Conservation (phyloP, 2,113 vertebrate species). For the Marmota monax region DNA sequence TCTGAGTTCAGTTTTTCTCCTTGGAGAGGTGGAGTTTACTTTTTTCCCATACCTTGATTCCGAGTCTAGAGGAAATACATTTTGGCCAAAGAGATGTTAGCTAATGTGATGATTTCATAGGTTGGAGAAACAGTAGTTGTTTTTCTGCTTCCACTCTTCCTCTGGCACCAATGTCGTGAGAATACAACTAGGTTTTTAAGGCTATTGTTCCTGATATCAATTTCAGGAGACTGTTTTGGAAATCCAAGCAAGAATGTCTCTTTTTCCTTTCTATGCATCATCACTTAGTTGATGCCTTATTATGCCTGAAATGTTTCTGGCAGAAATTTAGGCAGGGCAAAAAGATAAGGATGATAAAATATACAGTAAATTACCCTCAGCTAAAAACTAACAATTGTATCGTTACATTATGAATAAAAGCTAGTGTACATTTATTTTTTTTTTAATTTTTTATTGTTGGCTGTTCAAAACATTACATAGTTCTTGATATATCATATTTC, state of each 20-base stretch:
- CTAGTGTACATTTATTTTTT: not conserved
- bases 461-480: no score
- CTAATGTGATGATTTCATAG: not conserved
- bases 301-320: not conserved
- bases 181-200: not conserved
- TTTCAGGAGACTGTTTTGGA: not conserved
- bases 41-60: not conserved
- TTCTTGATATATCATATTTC: no score
- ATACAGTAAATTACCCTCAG: not conserved
- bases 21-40: not conserved
- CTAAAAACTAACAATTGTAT: conserved; percentile 4
- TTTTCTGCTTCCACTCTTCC: conserved; percentile 1
- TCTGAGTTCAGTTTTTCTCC: not conserved
- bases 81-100: not conserved
- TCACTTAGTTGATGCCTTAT: not conserved
- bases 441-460: no score
- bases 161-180: not conserved
- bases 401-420: conserved; percentile 10
- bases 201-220: not conserved
- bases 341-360: not conserved
- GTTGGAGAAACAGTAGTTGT: not conserved
- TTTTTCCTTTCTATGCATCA: not conserved
- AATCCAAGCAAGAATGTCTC: conserved; percentile 41
- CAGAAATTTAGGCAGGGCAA: not conserved
- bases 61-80: not conserved